Evolutionary conservation across 2,797 vertebrate genomes (phyloP), one percentile per base, ranked within the genome.

Genomic region (Gymnodraco acuticeps): DNA sequence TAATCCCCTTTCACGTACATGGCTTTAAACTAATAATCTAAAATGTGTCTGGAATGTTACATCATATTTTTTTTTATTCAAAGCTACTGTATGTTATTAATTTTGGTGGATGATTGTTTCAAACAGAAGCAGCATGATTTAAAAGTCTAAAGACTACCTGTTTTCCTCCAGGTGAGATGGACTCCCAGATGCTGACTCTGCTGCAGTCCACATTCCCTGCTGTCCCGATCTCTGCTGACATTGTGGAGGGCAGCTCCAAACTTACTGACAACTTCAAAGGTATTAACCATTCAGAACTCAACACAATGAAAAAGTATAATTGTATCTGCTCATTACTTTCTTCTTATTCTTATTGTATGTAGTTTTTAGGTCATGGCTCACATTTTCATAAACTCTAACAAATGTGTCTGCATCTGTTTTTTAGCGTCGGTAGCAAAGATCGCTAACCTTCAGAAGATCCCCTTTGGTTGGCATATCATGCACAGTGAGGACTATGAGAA

Each of bases 381-480:
- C 23, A 7, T 20, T 31, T 0, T 10, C 1, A 8, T 48, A 8
- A 19, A 19, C 14, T n/a, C 3, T 23, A 42, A 8, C 51, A 16
- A 42, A 9, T 41, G 20, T 42, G 1, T 56, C 38, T 53, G 9
- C 3, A 14, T 19, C 58, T 2, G 45, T 13, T 33, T 31, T 80
- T 48, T 23, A 94, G 92, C 77, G 31, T 74, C 91, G 83, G 95
- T 97, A 71, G 90, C 93, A 81, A 93, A 93, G 80, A 93, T 92
- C 55, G 53, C 91, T 82, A 89, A 88, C 78, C 91, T 98, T 0
- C 76, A 96, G 89, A 95, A 96, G 16, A 80, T 97, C 78, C 93
- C 89, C 3, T 97, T 98, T 89, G 78, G 61, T 70, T 98, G 97
- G 97, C 89, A 97, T 61, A 70, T 90, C 51, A 94, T 96, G 93